phyloP scores from a whole-genome alignment of 2,113 vertebrate genomes.

The Plestiodon gilberti region DNA sequence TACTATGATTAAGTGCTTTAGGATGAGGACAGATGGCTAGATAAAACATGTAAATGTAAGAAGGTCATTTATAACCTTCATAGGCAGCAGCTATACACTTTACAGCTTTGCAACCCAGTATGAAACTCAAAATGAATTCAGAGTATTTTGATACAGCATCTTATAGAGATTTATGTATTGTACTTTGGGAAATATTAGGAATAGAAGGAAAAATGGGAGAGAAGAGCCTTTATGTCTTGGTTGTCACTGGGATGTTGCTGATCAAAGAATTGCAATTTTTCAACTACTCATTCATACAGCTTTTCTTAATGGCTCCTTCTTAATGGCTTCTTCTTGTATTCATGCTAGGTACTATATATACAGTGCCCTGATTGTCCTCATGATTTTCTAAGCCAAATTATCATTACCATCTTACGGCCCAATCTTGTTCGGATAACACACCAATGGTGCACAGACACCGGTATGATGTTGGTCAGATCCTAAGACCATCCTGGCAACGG shows the following conservation, averaged over 20 bases:
- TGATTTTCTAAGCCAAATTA: background rate
- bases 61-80: conserved; percentile 23
- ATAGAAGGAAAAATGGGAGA: background rate
- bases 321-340: conserved; percentile 27
- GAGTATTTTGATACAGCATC: background rate
- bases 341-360: background rate
- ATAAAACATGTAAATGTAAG: conserved; percentile 13
- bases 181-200: background rate
- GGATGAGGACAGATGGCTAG: conserved; percentile 27
- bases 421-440: no score
- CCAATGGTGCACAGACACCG: no score
- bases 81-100: background rate
- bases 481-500: no score
- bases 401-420: background rate
- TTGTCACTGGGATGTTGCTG: background rate
- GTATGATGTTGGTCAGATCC: no score
- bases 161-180: background rate
- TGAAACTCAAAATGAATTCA: conserved; percentile 13
- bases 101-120: conserved; percentile 2
- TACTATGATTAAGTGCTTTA: conserved; percentile 23
- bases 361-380: background rate
- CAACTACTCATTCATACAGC: background rate
- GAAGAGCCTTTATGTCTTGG: background rate
- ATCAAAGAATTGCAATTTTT: background rate
- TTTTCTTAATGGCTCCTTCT: conserved; percentile 9